These are phyloP conservation scores for Halichoeres trimaculatus DNA, from an alignment of 2,113 vertebrate species.

Conservation along the genomic window DNA sequence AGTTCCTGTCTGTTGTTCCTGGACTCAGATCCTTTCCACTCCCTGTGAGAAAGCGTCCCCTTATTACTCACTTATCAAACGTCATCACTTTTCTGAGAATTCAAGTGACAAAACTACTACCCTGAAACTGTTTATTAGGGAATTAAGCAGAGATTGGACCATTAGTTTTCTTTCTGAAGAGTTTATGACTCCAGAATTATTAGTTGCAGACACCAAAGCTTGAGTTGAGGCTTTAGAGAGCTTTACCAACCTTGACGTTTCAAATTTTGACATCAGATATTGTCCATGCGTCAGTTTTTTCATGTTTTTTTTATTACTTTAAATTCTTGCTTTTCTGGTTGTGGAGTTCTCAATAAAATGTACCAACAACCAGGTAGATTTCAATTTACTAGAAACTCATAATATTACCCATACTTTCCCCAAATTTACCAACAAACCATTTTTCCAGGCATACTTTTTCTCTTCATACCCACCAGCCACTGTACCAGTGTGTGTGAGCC, in stretches of 20 bases:
- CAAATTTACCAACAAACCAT: not conserved
- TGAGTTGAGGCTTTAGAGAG: not conserved
- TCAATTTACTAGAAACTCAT: not conserved
- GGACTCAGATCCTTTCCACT: conserved; percentile 46
- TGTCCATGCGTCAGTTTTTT: not conserved
- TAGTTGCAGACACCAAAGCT: not conserved
- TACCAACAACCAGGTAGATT: not conserved
- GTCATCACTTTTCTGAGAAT: conserved; percentile 19
- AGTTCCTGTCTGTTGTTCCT: conserved; percentile 58
- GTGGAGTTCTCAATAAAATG: not conserved
- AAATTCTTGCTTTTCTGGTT: not conserved
- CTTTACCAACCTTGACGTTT: not conserved
- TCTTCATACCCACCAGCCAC: not conserved
- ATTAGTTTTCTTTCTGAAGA: not conserved
- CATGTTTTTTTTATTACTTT: not conserved
- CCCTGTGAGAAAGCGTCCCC: conserved; percentile 52
- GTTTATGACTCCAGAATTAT: not conserved
- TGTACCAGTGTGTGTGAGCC: not conserved
- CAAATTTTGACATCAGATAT: not conserved
- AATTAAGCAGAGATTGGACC: not conserved
- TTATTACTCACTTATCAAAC: conserved; percentile 56
- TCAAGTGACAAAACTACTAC: conserved; percentile 6
- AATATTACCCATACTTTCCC: not conserved
- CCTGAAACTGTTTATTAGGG: conserved; percentile 21
- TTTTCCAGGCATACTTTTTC: not conserved